These are phyloP conservation scores for Eugnorisma glareosa DNA, from an alignment of 2,888 invertebrate species.

Conservation along the genomic window DNA sequence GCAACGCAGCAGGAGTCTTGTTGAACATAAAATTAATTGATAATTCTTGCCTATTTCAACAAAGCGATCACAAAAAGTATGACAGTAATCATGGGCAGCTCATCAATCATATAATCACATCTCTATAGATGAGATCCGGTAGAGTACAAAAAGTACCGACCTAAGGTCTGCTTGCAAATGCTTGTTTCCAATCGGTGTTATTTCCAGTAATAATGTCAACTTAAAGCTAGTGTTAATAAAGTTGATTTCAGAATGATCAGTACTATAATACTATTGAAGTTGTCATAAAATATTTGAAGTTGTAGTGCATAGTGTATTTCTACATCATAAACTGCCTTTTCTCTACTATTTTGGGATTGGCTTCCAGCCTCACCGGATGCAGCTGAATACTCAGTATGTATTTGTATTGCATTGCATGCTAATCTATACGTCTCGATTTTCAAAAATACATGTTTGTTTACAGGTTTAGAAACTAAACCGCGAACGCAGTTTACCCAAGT, in stretches of 20 bases:
- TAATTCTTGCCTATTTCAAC: constrained; percentile 27
- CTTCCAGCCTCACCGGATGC: neutral
- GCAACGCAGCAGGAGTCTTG: constrained; percentile 10
- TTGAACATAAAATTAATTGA: constrained; percentile 42
- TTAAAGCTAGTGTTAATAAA: neutral
- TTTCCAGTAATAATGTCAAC: neutral
- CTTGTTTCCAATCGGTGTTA: neutral
- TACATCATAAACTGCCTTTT: neutral
- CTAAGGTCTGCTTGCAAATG: neutral
- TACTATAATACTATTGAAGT: neutral
- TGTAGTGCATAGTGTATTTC: neutral
- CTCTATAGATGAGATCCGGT: constrained; percentile 53
- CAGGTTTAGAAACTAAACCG: constrained; percentile 5
- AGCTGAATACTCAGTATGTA: neutral
- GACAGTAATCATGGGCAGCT: constrained; percentile 39
- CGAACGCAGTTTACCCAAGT: constrained; percentile 4
- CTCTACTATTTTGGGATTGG: neutral
- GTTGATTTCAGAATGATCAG: neutral
- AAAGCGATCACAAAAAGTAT: constrained; percentile 47
- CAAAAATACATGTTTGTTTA: neutral
- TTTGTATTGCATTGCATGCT: neutral
- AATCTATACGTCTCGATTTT: neutral
- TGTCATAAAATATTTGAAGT: neutral
- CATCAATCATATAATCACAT: constrained; percentile 62
- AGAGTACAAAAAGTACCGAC: constrained; percentile 54